Conservation (phyloP, 2,797 vertebrate genomes). For the Takifugu rubripes region DNA sequence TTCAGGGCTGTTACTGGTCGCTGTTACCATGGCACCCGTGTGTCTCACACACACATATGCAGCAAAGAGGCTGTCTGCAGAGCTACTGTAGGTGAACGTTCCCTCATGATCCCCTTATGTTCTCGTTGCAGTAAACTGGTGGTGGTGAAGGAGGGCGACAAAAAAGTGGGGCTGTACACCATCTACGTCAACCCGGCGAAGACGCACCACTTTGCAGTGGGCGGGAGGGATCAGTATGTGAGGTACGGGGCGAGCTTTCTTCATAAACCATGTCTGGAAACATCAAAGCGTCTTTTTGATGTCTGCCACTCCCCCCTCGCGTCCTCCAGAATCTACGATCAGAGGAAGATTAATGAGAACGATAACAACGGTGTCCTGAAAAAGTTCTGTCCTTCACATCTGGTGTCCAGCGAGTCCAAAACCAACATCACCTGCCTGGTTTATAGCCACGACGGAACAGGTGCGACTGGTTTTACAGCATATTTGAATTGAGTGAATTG, state of each 20-base stretch:
- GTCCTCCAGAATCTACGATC: conserved; percentile 88
- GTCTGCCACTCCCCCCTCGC: background rate
- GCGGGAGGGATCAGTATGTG: conserved; percentile 92
- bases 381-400: conserved; percentile 94
- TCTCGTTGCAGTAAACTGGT: conserved; percentile 83
- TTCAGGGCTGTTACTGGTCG: too few species aligned
- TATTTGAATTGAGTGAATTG: background rate
- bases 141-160: conserved; percentile 93
- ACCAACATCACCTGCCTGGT: conserved; percentile 97
- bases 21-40: too few species aligned
- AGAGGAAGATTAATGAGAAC: conserved; percentile 93
- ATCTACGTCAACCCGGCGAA: conserved; percentile 93
- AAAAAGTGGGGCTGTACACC: conserved; percentile 95
- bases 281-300: background rate
- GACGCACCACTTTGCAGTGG: conserved; percentile 93
- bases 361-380: conserved; percentile 95
- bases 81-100: too few species aligned
- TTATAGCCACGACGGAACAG: conserved; percentile 94
- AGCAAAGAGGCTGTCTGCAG: too few species aligned
- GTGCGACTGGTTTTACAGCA: conserved; percentile 53
- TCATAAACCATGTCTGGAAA: background rate
- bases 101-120: background rate
- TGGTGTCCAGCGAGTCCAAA: conserved; percentile 95
- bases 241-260: conserved; percentile 73
- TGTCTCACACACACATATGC: too few species aligned